Evolutionary conservation across 2,888 invertebrate species (phyloP).

Genomic region (Mantis religiosa): DNA sequence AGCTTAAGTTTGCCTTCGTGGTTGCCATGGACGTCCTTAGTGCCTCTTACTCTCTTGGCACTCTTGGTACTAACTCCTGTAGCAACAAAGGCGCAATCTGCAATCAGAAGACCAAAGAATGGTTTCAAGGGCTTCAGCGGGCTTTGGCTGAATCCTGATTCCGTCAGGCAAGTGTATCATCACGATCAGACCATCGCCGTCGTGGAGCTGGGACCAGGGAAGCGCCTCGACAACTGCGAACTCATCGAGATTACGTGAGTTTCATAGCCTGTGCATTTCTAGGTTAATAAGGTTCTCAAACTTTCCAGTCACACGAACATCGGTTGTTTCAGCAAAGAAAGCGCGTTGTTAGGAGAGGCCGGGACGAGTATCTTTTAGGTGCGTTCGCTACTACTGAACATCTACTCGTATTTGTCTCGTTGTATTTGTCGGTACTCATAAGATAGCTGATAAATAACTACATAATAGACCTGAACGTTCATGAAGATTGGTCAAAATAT

Average conservation of each 20-base stretch:
- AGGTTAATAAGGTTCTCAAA: not conserved
- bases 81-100: constrained; percentile 28
- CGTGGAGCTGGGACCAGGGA: constrained; percentile 69
- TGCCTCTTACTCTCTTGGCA: constrained; percentile 33
- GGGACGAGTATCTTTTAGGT: too few relatives aligned
- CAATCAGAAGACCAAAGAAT: not conserved
- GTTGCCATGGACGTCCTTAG: not conserved
- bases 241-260: constrained; percentile 86
- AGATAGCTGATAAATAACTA: too few relatives aligned
- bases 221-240: constrained; percentile 70
- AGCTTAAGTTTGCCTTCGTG: not conserved
- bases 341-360: too few relatives aligned
- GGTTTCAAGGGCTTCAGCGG: constrained; percentile 59
- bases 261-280: constrained; percentile 18
- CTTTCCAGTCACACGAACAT: not conserved
- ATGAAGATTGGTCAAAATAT: too few relatives aligned
- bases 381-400: too few relatives aligned
- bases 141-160: constrained; percentile 59
- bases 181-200: constrained; percentile 81
- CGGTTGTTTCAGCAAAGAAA: too few relatives aligned
- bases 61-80: constrained; percentile 15
- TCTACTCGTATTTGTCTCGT: too few relatives aligned
- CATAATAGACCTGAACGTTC: too few relatives aligned
- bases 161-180: constrained; percentile 70
- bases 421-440: too few relatives aligned